Evolutionary conservation across 2,888 invertebrate species (phyloP), one percentile per base, ranked within the genome.

Genomic region (Sepiola atlantica): DNA sequence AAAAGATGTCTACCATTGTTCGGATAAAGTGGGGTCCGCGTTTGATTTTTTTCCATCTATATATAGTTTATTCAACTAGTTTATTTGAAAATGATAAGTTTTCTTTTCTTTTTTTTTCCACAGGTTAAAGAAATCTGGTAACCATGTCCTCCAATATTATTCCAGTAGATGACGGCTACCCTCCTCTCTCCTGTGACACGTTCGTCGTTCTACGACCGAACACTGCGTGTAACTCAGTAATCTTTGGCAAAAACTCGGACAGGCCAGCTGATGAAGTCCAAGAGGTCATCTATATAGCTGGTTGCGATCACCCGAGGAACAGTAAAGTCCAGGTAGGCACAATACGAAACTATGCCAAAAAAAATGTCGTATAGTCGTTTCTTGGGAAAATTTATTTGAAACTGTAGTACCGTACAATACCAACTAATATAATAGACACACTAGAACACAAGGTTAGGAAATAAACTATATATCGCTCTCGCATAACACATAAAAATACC

Each of bases 221-320:
- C 54, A 98, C 98, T 12, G 98, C 98, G 90, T 97, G 98, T 95
- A 98, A 98, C 90, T 97, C 97, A 93, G 98, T 98, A 16, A 98
- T 98, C 96, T 98, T 98, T 97, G 98, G 98, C 0, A 98, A 98
- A 97, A 98, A 98, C 97, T 98, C 98, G 0, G 98, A 98, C 96
- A 97, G 98, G 94, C 98, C 98, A 21, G 97, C 98, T 95, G 98
- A 98, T 95, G 98, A 98, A 97, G 98, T 98, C 1, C 98, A 98
- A 97, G 98, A 98, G 97, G 98, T 98, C 54, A 94, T 97, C 35
- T 96, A 96, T 57, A 97, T 98, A 16, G 95, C 96, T 0, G 95
- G 96, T 20, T 94, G 95, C 35, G 96, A 95, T 92, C 95, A 97
- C 96, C 97, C 98, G 2, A 97, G 97, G 35, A 97, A 97, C 91